These are phyloP conservation scores for Takifugu rubripes DNA, from an alignment of 2,797 vertebrate genomes.

Conservation along the genomic window DNA sequence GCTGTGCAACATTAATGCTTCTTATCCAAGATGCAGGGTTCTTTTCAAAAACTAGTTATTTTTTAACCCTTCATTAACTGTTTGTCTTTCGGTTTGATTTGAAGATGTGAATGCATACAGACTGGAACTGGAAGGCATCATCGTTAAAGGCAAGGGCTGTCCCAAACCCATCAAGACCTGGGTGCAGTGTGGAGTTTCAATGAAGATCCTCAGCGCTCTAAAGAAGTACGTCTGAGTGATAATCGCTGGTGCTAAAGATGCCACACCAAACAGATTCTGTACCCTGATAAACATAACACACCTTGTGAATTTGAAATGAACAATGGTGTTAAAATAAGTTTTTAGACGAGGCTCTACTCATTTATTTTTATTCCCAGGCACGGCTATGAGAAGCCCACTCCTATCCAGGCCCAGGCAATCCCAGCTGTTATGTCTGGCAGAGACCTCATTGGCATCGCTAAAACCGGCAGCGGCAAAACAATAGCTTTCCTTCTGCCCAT, in stretches of 20 bases:
- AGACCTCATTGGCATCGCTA: slow-evolving; percentile 96
- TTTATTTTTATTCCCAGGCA: slow-evolving; percentile 72
- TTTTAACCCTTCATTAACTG: not conserved
- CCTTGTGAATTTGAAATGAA: too few species aligned
- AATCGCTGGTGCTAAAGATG: not conserved
- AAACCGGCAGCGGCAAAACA: slow-evolving; percentile 98
- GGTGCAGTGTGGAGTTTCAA: slow-evolving; percentile 98
- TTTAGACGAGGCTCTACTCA: not conserved
- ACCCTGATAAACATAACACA: too few species aligned
- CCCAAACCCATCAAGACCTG: slow-evolving; percentile 98
- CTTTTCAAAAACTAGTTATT: not conserved
- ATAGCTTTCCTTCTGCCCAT: slow-evolving; percentile 97
- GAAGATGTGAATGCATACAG: slow-evolving; percentile 87
- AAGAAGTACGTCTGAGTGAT: slow-evolving; percentile 84
- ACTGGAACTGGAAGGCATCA: slow-evolving; percentile 92
- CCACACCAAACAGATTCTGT: too few species aligned
- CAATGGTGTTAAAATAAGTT: too few species aligned
- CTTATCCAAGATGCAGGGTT: too few species aligned
- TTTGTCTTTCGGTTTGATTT: slow-evolving; percentile 1
- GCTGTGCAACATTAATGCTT: too few species aligned
- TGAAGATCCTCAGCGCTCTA: slow-evolving; percentile 94
- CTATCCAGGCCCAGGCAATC: slow-evolving; percentile 96
- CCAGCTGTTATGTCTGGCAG: slow-evolving; percentile 95
- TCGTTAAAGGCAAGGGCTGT: slow-evolving; percentile 94
- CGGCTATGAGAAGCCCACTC: slow-evolving; percentile 94